Evolutionary conservation across 1,140 invertebrate species (phyloP), one percentile per base, ranked within the genome.

Genomic region (Drusus annulatus): DNA sequence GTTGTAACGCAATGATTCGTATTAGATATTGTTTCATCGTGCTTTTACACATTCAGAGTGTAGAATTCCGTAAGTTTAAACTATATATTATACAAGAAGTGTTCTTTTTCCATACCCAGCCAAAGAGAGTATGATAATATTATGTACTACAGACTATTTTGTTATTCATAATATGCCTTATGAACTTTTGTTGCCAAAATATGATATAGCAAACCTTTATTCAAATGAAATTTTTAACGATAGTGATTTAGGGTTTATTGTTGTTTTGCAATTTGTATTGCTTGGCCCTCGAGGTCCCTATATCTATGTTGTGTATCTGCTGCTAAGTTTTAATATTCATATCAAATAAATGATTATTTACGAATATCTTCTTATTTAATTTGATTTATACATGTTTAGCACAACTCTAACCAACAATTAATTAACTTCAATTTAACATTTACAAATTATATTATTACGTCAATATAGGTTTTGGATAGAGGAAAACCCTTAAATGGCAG

Each of bases 161-260:
- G 50, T 77, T 73, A 78, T 81, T 77, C 75, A 80, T 81, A 81
- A 58, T 36, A 54, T 51, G 80, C 75, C 76, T 81, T 81, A 78
- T 45, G 68, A 78, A 60, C 62, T 78, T 81, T 71, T 77, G 80
- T 81, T 81, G 80, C 80, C 80, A 81, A 80, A 77, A 78, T 80
- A 81, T 76, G 63, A 80, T 81, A 81, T 73, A 69, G 60, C 21
- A 75, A 75, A 79, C 65, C 65, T 71, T 79, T 80, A 76, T 74
- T 52, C n/a, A 45, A 63, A 28, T 17, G 54, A 74, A 52, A 74
- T 54, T 79, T 79, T 71, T 58, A 79, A 73, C n/a, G 68, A 73
- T 79, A 79, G 77, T 52, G 31, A 68, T 78, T 50, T 52, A 78
- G 68, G 74, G 28, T 76, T 80, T 78, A 78, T 79, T 79, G 79